phyloP scores from a whole-genome alignment of 2,113 vertebrate species.

The Cepphus grylle region DNA sequence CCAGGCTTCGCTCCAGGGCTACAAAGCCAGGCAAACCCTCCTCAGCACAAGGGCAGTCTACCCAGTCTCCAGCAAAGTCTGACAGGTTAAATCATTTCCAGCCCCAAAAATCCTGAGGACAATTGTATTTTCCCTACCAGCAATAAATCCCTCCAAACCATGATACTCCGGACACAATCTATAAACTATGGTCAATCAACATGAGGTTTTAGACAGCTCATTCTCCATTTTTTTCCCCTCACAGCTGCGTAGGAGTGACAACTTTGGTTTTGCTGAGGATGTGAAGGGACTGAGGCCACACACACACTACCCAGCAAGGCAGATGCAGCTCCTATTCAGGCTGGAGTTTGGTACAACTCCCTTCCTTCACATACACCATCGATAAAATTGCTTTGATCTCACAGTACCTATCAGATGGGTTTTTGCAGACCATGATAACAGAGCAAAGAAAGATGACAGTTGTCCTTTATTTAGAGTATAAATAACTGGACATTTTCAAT shows the following conservation, averaged over 20 bases:
- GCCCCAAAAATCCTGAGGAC: background rate
- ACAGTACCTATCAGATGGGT: background rate
- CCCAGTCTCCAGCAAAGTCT: background rate
- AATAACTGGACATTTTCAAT: background rate
- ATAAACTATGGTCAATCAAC: background rate
- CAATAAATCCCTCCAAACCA: background rate
- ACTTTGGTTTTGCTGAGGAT: background rate
- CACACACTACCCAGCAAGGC: background rate
- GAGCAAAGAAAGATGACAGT: background rate
- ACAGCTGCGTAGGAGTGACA: background rate
- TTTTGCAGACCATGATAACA: background rate
- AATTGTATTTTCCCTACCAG: background rate
- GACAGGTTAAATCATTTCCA: background rate
- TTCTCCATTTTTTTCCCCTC: background rate
- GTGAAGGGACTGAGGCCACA: background rate
- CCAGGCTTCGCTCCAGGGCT: background rate
- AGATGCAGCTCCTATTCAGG: background rate
- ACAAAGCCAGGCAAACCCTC: background rate
- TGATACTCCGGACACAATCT: background rate
- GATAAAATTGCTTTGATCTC: background rate
- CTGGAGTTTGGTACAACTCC: background rate
- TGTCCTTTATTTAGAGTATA: background rate
- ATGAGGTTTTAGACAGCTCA: background rate
- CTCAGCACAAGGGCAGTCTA: background rate
- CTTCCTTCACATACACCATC: background rate